Conservation (phyloP, 2,113 vertebrate species). For the Pheucticus melanocephalus region DNA sequence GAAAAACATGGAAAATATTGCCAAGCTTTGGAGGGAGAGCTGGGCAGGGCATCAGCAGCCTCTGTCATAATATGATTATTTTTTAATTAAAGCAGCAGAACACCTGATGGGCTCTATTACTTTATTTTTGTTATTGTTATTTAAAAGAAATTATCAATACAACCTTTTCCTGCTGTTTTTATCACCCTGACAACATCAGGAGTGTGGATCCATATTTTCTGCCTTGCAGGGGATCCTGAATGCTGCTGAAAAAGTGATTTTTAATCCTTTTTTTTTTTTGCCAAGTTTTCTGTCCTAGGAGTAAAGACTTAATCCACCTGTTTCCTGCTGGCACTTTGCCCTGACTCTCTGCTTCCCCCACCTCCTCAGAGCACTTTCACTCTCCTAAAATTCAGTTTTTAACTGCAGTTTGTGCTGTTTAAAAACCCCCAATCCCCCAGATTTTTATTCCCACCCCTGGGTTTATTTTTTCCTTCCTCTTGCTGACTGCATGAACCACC, state of each 20-base stretch:
- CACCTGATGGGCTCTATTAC: not conserved
- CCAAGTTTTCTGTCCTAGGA: not conserved
- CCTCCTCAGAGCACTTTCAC: not conserved
- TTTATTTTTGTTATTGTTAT: not conserved
- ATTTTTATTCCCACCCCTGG: not conserved
- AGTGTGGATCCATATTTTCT: not conserved
- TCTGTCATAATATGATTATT: not conserved
- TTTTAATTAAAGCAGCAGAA: not conserved
- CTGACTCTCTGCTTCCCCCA: not conserved
- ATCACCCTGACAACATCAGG: no score
- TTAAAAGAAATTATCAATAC: not conserved
- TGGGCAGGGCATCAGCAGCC: not conserved
- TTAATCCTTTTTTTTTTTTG: not conserved
- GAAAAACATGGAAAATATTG: not conserved
- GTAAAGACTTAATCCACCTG: conserved; percentile 29
- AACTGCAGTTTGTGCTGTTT: not conserved
- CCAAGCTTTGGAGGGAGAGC: not conserved
- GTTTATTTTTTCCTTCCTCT: not conserved
- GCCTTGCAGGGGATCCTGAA: not conserved
- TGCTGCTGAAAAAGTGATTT: not conserved
- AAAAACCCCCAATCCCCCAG: rapidly evolving
- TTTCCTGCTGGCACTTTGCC: conserved; percentile 31
- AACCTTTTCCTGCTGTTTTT: not conserved
- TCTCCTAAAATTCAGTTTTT: not conserved
- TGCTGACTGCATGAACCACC: not conserved